phyloP scores from a whole-genome alignment of 2,797 vertebrate species.

The Siniperca scherzeri region DNA sequence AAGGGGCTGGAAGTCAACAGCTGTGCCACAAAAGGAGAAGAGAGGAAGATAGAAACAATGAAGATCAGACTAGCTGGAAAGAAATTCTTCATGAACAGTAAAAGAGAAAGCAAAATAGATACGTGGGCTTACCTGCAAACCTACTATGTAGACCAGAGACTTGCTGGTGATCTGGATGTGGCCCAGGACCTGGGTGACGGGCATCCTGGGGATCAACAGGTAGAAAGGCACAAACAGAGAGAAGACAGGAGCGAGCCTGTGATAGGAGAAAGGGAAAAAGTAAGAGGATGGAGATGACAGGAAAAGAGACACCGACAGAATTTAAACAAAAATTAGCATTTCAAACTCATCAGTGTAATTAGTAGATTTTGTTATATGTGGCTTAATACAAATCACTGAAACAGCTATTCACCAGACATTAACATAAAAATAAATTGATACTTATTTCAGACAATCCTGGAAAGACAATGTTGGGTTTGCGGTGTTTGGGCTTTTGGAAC shows the following conservation, averaged over 20 bases:
- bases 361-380: background rate
- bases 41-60: constrained; percentile 1
- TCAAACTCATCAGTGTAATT: background rate
- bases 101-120: background rate
- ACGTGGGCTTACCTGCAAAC: constrained; percentile 73
- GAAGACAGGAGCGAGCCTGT: constrained; percentile 94
- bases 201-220: constrained; percentile 92
- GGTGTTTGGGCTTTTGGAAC: background rate
- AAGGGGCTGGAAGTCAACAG: constrained; percentile 95
- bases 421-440: background rate
- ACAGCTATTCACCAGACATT: background rate
- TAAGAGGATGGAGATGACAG: background rate
- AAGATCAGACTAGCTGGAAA: background rate
- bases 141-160: constrained; percentile 93
- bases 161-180: constrained; percentile 97
- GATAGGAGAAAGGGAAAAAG: background rate
- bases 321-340: background rate
- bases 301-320: background rate
- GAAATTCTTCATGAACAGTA: background rate
- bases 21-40: constrained; percentile 81
- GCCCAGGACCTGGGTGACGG: constrained; percentile 93
- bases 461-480: background rate
- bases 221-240: constrained; percentile 98
- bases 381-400: background rate
- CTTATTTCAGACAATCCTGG: background rate